Evolutionary conservation across 2,888 invertebrate genomes (phyloP).

Genomic region (Hecatera dysodea): DNA sequence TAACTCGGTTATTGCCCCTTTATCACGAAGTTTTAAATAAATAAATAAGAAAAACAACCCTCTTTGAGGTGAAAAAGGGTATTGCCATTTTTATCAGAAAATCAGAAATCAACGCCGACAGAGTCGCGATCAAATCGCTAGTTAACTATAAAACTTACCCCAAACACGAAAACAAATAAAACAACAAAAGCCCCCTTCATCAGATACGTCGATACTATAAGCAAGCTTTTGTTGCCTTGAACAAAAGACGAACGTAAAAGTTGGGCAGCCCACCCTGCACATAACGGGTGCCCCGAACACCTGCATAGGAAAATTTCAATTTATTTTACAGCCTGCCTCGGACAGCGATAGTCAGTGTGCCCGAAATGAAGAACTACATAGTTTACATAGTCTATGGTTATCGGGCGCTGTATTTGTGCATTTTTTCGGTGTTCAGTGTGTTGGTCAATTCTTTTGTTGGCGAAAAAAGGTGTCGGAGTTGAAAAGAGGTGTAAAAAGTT

Average conservation of each 20-base stretch:
- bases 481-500: background rate
- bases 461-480: background rate
- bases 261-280: conserved; percentile 29
- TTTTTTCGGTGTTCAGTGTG: conserved; percentile 25
- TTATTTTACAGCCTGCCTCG: conserved; percentile 58
- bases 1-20: background rate
- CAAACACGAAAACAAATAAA: conserved; percentile 27
- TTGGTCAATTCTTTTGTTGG: conserved; percentile 21
- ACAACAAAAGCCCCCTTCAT: conserved; percentile 34
- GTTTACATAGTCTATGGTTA: conserved; percentile 7
- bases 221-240: conserved; percentile 33
- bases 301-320: conserved; percentile 65
- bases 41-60: background rate
- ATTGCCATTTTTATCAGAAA: background rate
- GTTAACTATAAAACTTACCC: conserved; percentile 14
- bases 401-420: conserved; percentile 5
- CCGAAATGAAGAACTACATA: conserved; percentile 49
- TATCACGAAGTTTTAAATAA: background rate
- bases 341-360: conserved; percentile 34
- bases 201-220: conserved; percentile 35
- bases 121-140: background rate
- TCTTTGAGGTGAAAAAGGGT: background rate
- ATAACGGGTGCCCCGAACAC: conserved; percentile 54
- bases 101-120: background rate
- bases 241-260: conserved; percentile 51